Evolutionary conservation across 1,140 invertebrate genomes (phyloP).

Genomic region (Eupeodes corollae): DNA sequence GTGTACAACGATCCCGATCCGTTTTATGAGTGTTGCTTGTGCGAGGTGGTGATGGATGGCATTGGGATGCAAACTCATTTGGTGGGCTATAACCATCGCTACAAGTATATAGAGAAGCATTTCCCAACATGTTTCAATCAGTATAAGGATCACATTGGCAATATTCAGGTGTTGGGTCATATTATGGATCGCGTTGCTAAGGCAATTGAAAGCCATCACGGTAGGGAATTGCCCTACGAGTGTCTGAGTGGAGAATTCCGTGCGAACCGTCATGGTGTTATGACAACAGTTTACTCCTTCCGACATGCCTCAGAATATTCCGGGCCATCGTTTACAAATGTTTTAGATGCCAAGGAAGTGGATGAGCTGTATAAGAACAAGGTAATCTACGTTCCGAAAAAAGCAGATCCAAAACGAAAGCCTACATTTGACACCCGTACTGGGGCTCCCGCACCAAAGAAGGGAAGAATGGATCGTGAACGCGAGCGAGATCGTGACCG

Average conservation of each 20-base stretch:
- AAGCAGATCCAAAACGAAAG: background rate
- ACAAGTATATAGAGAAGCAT: conserved; percentile 31
- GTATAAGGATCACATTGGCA: conserved; percentile 6
- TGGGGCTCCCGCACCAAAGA: background rate
- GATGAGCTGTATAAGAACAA: conserved; percentile 15
- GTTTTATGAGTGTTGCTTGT: conserved; percentile 20
- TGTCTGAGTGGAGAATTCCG: conserved; percentile 20
- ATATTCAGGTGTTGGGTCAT: conserved; percentile 17
- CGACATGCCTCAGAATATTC: conserved; percentile 22
- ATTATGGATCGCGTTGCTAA: conserved; percentile 20
- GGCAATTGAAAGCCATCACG: conserved; percentile 29
- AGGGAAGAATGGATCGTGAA: too few species aligned
- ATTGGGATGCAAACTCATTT: conserved; percentile 25
- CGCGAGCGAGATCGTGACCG: too few species aligned
- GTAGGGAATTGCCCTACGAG: conserved; percentile 17
- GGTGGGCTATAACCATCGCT: conserved; percentile 21
- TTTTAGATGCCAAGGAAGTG: conserved; percentile 22
- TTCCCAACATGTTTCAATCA: conserved; percentile 26
- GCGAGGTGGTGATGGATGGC: conserved; percentile 17
- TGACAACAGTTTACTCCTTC: conserved; percentile 17
- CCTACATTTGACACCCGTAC: background rate
- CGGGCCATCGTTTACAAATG: conserved; percentile 26
- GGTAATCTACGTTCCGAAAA: background rate
- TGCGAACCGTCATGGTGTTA: conserved; percentile 14
- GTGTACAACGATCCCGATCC: conserved; percentile 5